Evolutionary conservation across 2,888 invertebrate species (phyloP).

Genomic region (Eupithecia exiguata): DNA sequence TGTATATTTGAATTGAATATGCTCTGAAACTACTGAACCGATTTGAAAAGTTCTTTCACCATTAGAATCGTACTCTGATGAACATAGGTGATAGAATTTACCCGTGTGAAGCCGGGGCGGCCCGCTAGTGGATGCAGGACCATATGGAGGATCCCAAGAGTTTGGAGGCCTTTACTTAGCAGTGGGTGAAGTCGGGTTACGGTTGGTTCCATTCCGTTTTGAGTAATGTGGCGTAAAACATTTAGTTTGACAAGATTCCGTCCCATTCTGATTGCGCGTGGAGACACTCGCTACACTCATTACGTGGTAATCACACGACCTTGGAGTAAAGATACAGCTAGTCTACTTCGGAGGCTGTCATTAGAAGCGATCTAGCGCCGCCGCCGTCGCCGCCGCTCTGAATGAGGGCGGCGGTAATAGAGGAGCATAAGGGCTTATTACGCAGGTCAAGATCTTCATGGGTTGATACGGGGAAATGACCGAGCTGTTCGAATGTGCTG

Average conservation of each 20-base stretch:
- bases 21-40: too few relatives aligned
- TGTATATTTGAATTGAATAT: too few relatives aligned
- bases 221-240: neutral
- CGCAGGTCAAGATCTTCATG: slow-evolving; percentile 43
- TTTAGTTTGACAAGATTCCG: neutral
- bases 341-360: slow-evolving; percentile 41
- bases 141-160: too few relatives aligned
- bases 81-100: too few relatives aligned
- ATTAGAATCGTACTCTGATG: too few relatives aligned
- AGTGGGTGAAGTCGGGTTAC: too few relatives aligned
- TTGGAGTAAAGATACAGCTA: slow-evolving; percentile 32
- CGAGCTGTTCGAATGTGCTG: slow-evolving; percentile 26
- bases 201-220: too few relatives aligned
- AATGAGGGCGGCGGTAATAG: slow-evolving; percentile 40
- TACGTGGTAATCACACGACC: slow-evolving; percentile 62
- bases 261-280: neutral
- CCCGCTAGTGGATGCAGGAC: too few relatives aligned
- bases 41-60: too few relatives aligned
- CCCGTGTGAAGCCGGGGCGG: too few relatives aligned
- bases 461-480: slow-evolving; percentile 40
- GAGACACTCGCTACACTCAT: slow-evolving; percentile 12
- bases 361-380: slow-evolving; percentile 43
- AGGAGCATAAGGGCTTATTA: slow-evolving; percentile 37
- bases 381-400: slow-evolving; percentile 37
- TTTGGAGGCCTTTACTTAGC: too few relatives aligned